Evolutionary conservation across 2,888 invertebrate species (phyloP).

Genomic region (Amblyteles armatorius): DNA sequence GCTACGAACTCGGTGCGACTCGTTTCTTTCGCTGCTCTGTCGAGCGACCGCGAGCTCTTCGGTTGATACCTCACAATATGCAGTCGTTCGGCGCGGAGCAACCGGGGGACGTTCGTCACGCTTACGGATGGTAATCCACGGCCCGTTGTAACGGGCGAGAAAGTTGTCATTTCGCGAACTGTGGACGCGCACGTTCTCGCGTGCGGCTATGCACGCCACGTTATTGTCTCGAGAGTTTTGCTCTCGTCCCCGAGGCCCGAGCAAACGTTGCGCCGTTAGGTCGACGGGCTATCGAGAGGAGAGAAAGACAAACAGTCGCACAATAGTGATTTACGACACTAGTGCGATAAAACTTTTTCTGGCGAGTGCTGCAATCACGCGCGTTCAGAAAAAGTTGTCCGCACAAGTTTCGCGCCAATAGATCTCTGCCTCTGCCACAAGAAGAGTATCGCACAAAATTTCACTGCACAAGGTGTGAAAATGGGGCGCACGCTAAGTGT

Average conservation of each 20-base stretch:
- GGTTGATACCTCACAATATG: constrained; percentile 35
- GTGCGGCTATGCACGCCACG: background rate
- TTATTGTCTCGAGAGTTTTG: constrained; percentile 36
- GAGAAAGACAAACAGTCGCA: constrained; percentile 36
- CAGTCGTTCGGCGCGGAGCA: background rate
- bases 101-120: constrained; percentile 40
- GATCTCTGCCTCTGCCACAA: too few relatives aligned
- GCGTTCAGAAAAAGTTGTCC: too few relatives aligned
- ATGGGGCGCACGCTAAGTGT: too few relatives aligned
- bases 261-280: constrained; percentile 17
- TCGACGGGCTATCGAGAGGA: constrained; percentile 16
- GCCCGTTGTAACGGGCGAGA: constrained; percentile 72
- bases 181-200: background rate
- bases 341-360: too few relatives aligned
- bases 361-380: too few relatives aligned
- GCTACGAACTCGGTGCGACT: constrained; percentile 8
- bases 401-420: too few relatives aligned
- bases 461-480: too few relatives aligned
- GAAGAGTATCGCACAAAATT: too few relatives aligned
- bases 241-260: constrained; percentile 43
- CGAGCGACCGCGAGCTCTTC: background rate
- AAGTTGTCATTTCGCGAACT: constrained; percentile 72
- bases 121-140: constrained; percentile 59
- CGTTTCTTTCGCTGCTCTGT: constrained; percentile 9
- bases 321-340: background rate